These are phyloP conservation scores for Ecliptopera silaceata DNA, from an alignment of 2,888 invertebrate species.

Conservation along the genomic window DNA sequence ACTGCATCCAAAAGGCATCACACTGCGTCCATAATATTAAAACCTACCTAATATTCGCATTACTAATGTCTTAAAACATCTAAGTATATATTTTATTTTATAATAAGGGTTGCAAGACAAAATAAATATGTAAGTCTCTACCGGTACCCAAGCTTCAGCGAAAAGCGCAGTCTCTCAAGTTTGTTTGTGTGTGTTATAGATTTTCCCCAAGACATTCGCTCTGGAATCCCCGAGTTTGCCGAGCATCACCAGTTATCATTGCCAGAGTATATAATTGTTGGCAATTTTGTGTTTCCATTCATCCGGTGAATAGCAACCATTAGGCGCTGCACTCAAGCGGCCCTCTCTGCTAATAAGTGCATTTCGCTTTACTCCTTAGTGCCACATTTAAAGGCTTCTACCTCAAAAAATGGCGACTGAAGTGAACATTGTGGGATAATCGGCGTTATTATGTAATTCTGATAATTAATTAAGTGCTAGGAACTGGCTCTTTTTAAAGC, in stretches of 20 bases:
- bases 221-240: conserved; percentile 60
- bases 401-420: conserved; percentile 49
- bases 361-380: conserved; percentile 78
- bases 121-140: too few species aligned
- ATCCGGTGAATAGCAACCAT: conserved; percentile 78
- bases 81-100: too few species aligned
- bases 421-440: conserved; percentile 36
- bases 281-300: conserved; percentile 80
- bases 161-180: neutral
- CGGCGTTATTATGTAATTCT: conserved; percentile 37
- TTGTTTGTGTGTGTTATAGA: conserved; percentile 3
- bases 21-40: too few species aligned
- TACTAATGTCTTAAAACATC: too few species aligned
- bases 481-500: conserved; percentile 4
- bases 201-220: conserved; percentile 32
- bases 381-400: conserved; percentile 69
- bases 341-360: conserved; percentile 81
- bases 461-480: conserved; percentile 33
- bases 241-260: conserved; percentile 80
- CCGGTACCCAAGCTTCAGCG: too few species aligned
- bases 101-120: too few species aligned
- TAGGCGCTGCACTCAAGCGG: conserved; percentile 71
- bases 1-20: too few species aligned
- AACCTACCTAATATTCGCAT: too few species aligned
- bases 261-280: conserved; percentile 81